phyloP scores from a whole-genome alignment of 92 coral and sea anemone genomes.

The Siderastrea radians region DNA sequence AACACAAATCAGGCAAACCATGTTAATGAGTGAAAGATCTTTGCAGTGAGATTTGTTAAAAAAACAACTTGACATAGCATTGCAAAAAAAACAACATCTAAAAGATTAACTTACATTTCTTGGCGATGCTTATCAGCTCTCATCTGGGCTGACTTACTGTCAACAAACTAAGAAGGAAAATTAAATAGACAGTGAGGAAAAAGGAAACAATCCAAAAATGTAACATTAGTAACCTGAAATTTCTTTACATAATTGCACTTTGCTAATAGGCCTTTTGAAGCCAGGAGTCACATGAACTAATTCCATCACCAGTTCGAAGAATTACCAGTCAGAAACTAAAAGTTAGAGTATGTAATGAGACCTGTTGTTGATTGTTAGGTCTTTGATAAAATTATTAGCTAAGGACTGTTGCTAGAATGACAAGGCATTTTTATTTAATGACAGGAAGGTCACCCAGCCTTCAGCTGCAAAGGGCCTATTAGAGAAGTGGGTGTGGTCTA shows the following conservation, averaged over 20 bases:
- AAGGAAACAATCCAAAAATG: neutral
- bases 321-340: too few species aligned
- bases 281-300: too few species aligned
- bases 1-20: neutral
- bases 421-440: too few species aligned
- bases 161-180: slow-evolving; percentile 75
- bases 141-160: slow-evolving; percentile 94
- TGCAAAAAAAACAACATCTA: neutral
- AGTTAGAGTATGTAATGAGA: too few species aligned
- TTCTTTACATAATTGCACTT: too few species aligned
- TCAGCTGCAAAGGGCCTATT: neutral
- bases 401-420: too few species aligned
- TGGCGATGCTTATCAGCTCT: slow-evolving; percentile 95
- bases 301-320: too few species aligned
- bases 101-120: slow-evolving; percentile 75
- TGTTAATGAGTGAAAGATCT: neutral
- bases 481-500: neutral
- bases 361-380: too few species aligned
- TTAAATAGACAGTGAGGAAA: neutral
- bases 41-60: neutral
- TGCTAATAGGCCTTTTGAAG: too few species aligned
- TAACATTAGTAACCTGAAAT: neutral
- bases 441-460: neutral
- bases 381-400: too few species aligned
- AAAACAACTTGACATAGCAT: neutral